Percentiles rank a stretch among this genome's conserved stretches.
Evolutionary conservation across 2,888 invertebrate species (phyloP).

Genomic region (Subacronicta megacephala): DNA sequence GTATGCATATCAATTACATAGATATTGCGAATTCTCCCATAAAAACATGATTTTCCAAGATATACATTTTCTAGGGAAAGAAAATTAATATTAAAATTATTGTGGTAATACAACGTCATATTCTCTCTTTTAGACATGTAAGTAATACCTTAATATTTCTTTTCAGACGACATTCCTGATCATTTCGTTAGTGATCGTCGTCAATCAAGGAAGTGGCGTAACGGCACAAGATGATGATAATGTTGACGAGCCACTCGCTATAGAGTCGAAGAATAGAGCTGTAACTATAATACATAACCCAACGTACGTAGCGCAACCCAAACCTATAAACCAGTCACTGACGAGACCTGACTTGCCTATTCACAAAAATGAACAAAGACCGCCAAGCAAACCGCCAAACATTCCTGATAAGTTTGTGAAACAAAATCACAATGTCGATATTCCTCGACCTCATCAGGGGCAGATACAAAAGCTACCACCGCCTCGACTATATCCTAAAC

Average conservation of each 20-base stretch:
- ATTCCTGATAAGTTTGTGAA: conserved; percentile 67
- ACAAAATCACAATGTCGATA: conserved; percentile 65
- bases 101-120: too few relatives aligned
- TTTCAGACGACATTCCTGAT: conserved; percentile 86
- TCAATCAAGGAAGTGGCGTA: conserved; percentile 78
- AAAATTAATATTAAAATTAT: too few relatives aligned
- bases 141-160: conserved; percentile 26
- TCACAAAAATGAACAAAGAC: conserved; percentile 68
- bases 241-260: conserved; percentile 77
- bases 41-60: too few relatives aligned
- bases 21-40: too few relatives aligned
- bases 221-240: conserved; percentile 73
- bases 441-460: conserved; percentile 68
- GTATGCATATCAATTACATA: too few relatives aligned
- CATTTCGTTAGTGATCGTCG: conserved; percentile 84
- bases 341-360: conserved; percentile 62
- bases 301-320: conserved; percentile 69
- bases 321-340: conserved; percentile 52
- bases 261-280: conserved; percentile 77
- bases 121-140: background rate
- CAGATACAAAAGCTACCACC: conserved; percentile 67
- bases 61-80: too few relatives aligned
- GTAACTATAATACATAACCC: conserved; percentile 74
- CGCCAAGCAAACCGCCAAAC: conserved; percentile 80
- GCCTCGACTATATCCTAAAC: conserved; percentile 70